phyloP scores from a whole-genome alignment of 1,140 invertebrate genomes.

The Sitodiplosis mosellana region DNA sequence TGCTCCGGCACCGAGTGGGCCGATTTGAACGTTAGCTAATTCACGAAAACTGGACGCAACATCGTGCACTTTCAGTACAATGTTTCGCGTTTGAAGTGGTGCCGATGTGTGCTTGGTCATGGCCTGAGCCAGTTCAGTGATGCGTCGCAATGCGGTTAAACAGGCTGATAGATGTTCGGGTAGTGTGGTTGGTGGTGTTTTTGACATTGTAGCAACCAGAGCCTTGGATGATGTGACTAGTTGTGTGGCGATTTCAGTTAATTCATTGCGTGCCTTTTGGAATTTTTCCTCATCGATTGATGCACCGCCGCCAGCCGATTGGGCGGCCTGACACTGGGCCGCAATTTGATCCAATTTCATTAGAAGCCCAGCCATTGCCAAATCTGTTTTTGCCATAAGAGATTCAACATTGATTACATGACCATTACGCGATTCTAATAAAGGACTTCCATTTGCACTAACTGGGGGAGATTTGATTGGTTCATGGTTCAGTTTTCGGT shows the following conservation, averaged over 20 bases:
- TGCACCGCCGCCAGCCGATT: conserved; percentile 44
- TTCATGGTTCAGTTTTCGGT: conserved; percentile 19
- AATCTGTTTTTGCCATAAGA: conserved; percentile 42
- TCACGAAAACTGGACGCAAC: conserved; percentile 60
- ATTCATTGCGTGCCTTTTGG: conserved; percentile 49
- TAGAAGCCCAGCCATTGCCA: conserved; percentile 41
- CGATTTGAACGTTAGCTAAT: conserved; percentile 39
- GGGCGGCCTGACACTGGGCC: conserved; percentile 43
- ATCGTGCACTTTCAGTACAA: conserved; percentile 60
- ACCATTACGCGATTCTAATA: conserved; percentile 28
- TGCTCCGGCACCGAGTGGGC: conserved; percentile 31
- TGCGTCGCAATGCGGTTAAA: conserved; percentile 41
- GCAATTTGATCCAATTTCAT: conserved; percentile 45
- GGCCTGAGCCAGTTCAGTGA: conserved; percentile 49
- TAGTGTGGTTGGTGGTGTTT: conserved; percentile 30
- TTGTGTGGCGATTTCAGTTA: conserved; percentile 59
- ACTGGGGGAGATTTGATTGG: conserved; percentile 2
- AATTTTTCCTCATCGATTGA: conserved; percentile 54
- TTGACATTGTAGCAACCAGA: conserved; percentile 55
- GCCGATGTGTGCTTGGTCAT: conserved; percentile 54
- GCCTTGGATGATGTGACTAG: conserved; percentile 68
- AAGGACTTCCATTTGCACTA: conserved; percentile 13
- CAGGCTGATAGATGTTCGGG: conserved; percentile 49
- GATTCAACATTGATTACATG: conserved; percentile 35
- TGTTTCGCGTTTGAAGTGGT: conserved; percentile 55